Base-by-base conservation (phyloP, 2,888 invertebrate genomes). In the Harpagoxenus sublaevis region DNA sequence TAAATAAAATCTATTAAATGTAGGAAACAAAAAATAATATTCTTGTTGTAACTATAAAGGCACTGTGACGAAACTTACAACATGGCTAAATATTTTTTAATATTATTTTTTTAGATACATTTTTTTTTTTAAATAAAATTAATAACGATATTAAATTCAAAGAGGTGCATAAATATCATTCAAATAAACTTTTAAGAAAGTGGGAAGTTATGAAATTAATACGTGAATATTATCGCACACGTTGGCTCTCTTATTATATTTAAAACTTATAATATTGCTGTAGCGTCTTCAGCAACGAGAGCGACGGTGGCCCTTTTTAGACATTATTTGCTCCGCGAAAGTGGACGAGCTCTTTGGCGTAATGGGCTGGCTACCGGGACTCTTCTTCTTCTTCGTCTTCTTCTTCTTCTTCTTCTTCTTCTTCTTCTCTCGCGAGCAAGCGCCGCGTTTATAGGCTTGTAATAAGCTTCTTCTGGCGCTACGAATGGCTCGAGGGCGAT, bases 371-470 rank as follows among this genome's bases (percentile, higher is more conserved):
- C 81, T 81, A 81, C 84, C 62, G 84, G 45, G 62, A 42, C 51
- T 75, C 39, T 42, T 55, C 68, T 42, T 62, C 55, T 71, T 31
- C 70, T 68, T 83, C 66, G 45, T 73, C 57, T 23, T 23, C 23
- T 0, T 23, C 70, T 68, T 83, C 66, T 53, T 73, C 57, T 68
- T 83, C 66, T 53, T 73, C 57, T 28, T 84, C 55, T 57, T 65
- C 71, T 51, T 60, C 51, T 82, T 31, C 68, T 68, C 45, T 70
- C 45, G 51, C 82, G 86, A 87, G 60, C 70, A 84, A 87, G 82
- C 74, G 78, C 81, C 78, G 84, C 85, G 86, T 86, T 88, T 88
- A 83, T 85, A 85, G 86, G 79, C 85, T 85, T 85, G 85, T 88
- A 88, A 88, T 88, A 84, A 88, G 86, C 65, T 66, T 88, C 86